Conservation (phyloP, 2,113 vertebrate genomes). For the Malurus cyaneus region DNA sequence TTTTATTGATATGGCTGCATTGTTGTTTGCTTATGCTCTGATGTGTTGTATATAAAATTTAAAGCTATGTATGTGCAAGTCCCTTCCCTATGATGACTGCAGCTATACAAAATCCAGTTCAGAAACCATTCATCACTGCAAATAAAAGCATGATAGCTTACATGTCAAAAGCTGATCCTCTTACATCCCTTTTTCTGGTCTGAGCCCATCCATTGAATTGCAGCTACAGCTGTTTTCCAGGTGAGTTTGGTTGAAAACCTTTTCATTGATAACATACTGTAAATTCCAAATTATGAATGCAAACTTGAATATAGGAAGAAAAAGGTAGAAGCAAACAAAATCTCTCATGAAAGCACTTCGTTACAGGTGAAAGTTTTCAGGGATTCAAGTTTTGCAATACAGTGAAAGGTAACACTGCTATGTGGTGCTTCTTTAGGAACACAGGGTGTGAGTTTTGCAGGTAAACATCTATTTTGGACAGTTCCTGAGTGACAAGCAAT, state of each 20-base stretch:
- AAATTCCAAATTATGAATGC: not conserved
- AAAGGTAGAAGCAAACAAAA: not conserved
- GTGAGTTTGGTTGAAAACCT: not conserved
- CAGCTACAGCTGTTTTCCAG: not conserved
- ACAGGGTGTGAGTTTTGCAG: not conserved
- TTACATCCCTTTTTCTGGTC: not conserved
- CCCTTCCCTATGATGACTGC: not conserved
- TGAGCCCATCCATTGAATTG: not conserved
- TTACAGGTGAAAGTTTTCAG: not conserved
- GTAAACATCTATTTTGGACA: not conserved
- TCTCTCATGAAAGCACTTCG: not conserved
- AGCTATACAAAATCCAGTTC: not conserved
- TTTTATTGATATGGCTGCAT: not conserved
- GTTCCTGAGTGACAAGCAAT: not conserved
- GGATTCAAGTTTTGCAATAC: not conserved
- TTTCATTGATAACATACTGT: not conserved
- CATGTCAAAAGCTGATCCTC: not conserved
- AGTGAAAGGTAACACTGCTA: not conserved
- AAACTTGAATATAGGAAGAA: not conserved
- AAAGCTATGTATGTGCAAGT: rapidly evolving
- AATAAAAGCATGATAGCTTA: not conserved
- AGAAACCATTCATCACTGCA: not conserved
- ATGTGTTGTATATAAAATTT: not conserved
- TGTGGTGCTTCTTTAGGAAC: not conserved
- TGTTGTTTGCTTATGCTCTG: not conserved